Percentiles rank a stretch among this genome's conserved stretches.
Evolutionary conservation across 2,113 vertebrate genomes (phyloP).

Genomic region (Hyaena hyaena): DNA sequence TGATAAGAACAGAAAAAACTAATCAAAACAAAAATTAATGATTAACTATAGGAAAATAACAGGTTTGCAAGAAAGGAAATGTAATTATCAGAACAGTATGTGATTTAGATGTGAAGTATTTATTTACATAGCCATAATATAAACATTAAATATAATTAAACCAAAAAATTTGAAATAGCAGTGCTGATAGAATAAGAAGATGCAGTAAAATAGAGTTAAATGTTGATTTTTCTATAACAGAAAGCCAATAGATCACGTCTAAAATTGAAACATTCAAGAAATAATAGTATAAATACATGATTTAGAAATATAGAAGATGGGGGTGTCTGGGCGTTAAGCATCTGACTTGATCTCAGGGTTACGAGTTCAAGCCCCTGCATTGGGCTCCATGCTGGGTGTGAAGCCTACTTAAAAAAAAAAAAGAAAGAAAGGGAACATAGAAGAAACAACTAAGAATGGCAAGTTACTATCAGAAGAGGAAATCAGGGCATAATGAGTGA

Average conservation of each 20-base stretch:
- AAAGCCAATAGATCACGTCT: not conserved
- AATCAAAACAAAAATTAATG: not conserved
- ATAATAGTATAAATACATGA: not conserved
- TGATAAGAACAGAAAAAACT: not conserved
- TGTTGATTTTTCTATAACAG: conserved; percentile 27
- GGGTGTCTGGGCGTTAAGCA: too few relatives aligned
- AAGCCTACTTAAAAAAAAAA: too few relatives aligned
- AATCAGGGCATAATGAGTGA: not conserved
- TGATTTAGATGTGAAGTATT: not conserved
- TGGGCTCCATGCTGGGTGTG: too few relatives aligned
- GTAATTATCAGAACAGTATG: not conserved
- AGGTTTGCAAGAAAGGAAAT: conserved; percentile 9
- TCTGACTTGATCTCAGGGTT: too few relatives aligned
- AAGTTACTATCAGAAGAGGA: not conserved
- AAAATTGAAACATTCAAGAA: not conserved
- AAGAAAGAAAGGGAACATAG: not conserved
- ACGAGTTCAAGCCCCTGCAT: too few relatives aligned
- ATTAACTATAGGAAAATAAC: conserved; percentile 12
- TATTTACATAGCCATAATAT: not conserved
- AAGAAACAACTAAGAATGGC: not conserved
- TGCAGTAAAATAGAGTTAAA: not conserved
- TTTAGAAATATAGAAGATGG: not conserved
- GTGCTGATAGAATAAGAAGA: not conserved
- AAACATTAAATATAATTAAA: conserved; percentile 21
- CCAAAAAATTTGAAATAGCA: not conserved